Conservation (phyloP, 2,888 invertebrate genomes). For the Zaprionus obscuricornis region DNA sequence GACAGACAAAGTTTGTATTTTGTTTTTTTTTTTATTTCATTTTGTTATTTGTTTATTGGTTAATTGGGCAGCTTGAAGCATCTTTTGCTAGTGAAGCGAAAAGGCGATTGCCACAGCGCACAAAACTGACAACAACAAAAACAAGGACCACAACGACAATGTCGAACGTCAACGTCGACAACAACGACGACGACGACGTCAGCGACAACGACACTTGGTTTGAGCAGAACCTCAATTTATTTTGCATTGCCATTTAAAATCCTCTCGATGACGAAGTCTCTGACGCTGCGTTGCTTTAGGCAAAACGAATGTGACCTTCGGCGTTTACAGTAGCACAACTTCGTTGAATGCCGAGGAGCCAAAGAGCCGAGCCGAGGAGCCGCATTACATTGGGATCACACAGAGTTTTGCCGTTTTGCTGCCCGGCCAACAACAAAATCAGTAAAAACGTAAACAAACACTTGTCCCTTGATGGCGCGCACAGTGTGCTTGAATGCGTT, state of each 20-base stretch:
- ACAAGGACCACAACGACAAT: no score
- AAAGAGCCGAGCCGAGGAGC: no score
- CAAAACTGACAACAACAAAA: background rate
- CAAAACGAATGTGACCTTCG: slow-evolving; percentile 45
- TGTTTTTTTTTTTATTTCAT: no score
- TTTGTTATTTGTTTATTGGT: slow-evolving; percentile 10
- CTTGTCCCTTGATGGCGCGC: slow-evolving; percentile 58
- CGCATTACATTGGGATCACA: slow-evolving; percentile 2
- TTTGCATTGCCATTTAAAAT: slow-evolving; percentile 44
- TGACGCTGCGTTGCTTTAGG: slow-evolving; percentile 16
- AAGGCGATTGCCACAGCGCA: no score
- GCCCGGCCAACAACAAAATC: slow-evolving; percentile 23
- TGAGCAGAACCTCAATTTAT: slow-evolving; percentile 30
- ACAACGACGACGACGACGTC: background rate
- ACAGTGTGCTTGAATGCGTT: no score
- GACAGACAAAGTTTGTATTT: no score
- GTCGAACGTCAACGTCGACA: no score
- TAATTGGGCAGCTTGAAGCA: slow-evolving; percentile 19
- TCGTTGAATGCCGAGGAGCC: background rate
- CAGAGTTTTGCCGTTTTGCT: slow-evolving; percentile 2
- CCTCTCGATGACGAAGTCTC: background rate
- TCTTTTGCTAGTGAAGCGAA: background rate
- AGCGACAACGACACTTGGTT: slow-evolving; percentile 3
- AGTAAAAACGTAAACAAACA: slow-evolving; percentile 72
- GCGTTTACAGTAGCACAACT: slow-evolving; percentile 2